These are phyloP conservation scores for Zenarchopterus dispar DNA, from an alignment of 2,797 vertebrate genomes.

Conservation along the genomic window DNA sequence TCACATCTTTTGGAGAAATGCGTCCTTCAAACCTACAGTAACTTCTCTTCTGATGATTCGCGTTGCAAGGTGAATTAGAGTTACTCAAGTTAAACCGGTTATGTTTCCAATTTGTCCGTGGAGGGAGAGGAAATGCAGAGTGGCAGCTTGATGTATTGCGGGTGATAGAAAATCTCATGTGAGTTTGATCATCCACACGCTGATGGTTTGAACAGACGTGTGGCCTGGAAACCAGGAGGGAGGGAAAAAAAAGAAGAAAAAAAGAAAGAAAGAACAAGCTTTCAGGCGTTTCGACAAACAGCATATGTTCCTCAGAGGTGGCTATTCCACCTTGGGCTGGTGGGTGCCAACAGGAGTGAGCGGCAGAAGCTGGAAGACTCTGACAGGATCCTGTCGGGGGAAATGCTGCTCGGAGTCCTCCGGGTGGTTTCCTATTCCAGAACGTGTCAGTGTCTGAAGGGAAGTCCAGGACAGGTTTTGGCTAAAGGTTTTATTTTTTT, in stretches of 20 bases:
- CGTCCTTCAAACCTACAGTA: constrained; percentile 18
- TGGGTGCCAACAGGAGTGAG: constrained; percentile 75
- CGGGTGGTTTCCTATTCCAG: constrained; percentile 53
- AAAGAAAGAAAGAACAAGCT: constrained; percentile 44
- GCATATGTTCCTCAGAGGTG: constrained; percentile 83
- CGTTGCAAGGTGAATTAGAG: constrained; percentile 33
- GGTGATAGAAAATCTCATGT: constrained; percentile 80
- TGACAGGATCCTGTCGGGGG: constrained; percentile 79
- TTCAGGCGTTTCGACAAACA: constrained; percentile 81
- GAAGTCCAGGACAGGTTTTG: constrained; percentile 36
- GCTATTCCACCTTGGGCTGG: constrained; percentile 78
- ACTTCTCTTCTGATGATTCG: constrained; percentile 2
- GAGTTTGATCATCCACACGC: constrained; percentile 77
- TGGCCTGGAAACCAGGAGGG: constrained; percentile 69
- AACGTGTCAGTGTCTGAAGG: constrained; percentile 53
- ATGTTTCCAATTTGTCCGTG: constrained; percentile 57
- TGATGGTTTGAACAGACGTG: constrained; percentile 81
- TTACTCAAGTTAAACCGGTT: constrained; percentile 52
- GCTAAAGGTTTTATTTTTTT: constrained; percentile 1
- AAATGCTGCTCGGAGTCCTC: constrained; percentile 48
- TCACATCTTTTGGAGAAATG: constrained; percentile 30
- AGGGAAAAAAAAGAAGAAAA: constrained; percentile 18
- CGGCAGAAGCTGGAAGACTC: constrained; percentile 66
- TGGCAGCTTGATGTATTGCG: constrained; percentile 67
- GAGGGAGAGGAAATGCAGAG: constrained; percentile 53